Evolutionary conservation across 2,888 invertebrate genomes (phyloP).

Genomic region (Xestobium rufovillosum): DNA sequence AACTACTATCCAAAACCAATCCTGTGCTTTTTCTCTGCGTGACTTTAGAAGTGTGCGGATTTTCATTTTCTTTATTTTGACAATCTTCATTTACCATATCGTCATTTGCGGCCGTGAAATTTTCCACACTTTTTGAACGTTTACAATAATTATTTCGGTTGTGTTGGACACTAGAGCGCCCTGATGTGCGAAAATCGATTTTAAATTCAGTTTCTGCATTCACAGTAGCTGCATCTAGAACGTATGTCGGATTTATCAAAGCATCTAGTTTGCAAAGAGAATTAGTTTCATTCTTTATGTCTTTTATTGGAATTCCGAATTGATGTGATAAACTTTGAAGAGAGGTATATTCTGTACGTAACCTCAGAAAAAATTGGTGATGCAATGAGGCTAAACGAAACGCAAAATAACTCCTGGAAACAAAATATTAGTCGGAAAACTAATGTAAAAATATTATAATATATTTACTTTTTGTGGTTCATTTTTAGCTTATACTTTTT

Average conservation of each 20-base stretch:
- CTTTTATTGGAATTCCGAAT: constrained; percentile 49
- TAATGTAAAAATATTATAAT: constrained; percentile 4
- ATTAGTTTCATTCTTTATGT: constrained; percentile 43
- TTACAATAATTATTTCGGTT: constrained; percentile 25
- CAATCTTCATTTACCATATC: constrained; percentile 50
- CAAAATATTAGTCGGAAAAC: constrained; percentile 15
- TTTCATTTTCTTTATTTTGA: constrained; percentile 65
- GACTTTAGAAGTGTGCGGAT: constrained; percentile 40
- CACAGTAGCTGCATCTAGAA: constrained; percentile 29
- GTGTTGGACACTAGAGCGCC: constrained; percentile 19
- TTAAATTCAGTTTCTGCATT: constrained; percentile 39
- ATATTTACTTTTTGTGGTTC: constrained; percentile 59
- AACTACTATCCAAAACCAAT: constrained; percentile 35
- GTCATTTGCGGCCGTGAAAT: constrained; percentile 37
- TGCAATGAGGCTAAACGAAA: constrained; percentile 72
- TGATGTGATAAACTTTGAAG: constrained; percentile 56
- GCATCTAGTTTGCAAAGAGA: constrained; percentile 40
- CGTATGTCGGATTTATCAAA: constrained; percentile 31
- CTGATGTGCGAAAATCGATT: constrained; percentile 36
- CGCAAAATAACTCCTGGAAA: constrained; percentile 61
- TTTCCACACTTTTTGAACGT: constrained; percentile 48
- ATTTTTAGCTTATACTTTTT: constrained; percentile 67
- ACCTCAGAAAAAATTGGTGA: constrained; percentile 66
- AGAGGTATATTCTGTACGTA: constrained; percentile 65
- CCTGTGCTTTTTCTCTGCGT: constrained; percentile 22